phyloP scores from a whole-genome alignment of 2,113 vertebrate genomes.

The Spea bombifrons region DNA sequence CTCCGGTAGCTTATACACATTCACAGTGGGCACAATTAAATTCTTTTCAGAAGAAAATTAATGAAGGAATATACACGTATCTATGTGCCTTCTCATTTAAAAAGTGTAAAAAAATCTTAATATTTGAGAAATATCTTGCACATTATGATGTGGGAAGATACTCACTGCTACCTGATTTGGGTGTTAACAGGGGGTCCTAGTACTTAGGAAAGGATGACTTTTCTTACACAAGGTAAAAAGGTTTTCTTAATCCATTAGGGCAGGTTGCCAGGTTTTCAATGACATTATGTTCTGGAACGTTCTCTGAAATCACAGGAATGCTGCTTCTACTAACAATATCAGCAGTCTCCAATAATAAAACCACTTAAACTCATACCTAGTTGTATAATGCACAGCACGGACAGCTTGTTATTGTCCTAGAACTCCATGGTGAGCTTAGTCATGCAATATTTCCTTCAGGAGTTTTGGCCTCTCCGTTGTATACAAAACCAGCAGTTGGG shows the following conservation, averaged over 20 bases:
- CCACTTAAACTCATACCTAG: conserved; percentile 60
- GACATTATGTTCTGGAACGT: conserved; percentile 53
- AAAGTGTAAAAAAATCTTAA: no score
- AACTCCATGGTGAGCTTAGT: conserved; percentile 53
- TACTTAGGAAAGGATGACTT: conserved; percentile 21
- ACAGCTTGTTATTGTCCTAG: conserved; percentile 55
- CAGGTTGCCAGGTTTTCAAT: conserved; percentile 54
- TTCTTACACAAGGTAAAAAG: conserved; percentile 46
- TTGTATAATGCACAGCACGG: conserved; percentile 55
- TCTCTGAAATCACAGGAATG: conserved; percentile 54
- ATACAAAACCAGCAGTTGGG: conserved; percentile 8
- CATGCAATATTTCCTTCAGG: conserved; percentile 49
- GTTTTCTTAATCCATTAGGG: conserved; percentile 40
- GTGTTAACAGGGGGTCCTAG: background rate
- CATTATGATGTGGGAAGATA: conserved; percentile 13
- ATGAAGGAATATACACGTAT: conserved; percentile 60
- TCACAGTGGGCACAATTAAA: conserved; percentile 65
- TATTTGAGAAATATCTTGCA: no score
- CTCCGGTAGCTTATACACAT: conserved; percentile 67
- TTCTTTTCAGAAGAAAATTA: conserved; percentile 69
- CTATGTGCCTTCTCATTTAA: background rate
- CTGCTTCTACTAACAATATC: conserved; percentile 58
- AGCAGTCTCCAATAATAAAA: conserved; percentile 61
- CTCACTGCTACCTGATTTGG: conserved; percentile 12
- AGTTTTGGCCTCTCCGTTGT: conserved; percentile 45